Evolutionary conservation across 2,113 vertebrate species (phyloP).

Genomic region (Syngnathoides biaculeatus): DNA sequence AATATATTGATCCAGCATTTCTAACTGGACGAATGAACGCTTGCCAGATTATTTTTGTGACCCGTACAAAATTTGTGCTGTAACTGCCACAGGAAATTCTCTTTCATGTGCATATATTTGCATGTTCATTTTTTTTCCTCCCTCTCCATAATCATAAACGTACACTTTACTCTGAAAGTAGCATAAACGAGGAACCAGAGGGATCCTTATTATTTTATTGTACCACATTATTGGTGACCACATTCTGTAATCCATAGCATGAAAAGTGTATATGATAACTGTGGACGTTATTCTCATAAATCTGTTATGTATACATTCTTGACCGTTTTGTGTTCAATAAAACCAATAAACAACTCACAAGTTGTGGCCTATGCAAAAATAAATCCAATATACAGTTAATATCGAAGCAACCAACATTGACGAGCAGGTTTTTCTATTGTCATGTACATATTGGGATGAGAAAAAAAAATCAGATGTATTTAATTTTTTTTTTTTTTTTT

Average conservation of each 20-base stretch:
- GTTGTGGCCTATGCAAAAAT: constrained; percentile 84
- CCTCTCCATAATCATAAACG: constrained; percentile 3
- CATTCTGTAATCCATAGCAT: constrained; percentile 52
- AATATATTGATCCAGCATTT: neutral
- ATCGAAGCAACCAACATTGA: constrained; percentile 76
- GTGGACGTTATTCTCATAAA: constrained; percentile 56
- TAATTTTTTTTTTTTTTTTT: no score
- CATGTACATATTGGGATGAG: no score
- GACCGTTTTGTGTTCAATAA: constrained; percentile 39
- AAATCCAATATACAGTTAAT: constrained; percentile 77
- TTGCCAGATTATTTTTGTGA: no score
- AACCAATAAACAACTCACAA: constrained; percentile 61
- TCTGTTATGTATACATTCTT: constrained; percentile 24
- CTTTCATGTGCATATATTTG: neutral
- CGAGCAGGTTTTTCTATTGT: constrained; percentile 57
- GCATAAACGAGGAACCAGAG: constrained; percentile 28
- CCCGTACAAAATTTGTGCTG: no score
- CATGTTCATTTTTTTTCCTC: neutral
- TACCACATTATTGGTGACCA: constrained; percentile 55
- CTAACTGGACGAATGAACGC: neutral
- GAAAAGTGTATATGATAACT: constrained; percentile 54
- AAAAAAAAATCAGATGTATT: neutral
- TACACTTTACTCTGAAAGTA: constrained; percentile 40
- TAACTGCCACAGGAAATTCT: neutral
- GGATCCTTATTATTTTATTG: constrained; percentile 58